phyloP scores from a whole-genome alignment of 2,888 invertebrate species.

The Augochlorella aurata region DNA sequence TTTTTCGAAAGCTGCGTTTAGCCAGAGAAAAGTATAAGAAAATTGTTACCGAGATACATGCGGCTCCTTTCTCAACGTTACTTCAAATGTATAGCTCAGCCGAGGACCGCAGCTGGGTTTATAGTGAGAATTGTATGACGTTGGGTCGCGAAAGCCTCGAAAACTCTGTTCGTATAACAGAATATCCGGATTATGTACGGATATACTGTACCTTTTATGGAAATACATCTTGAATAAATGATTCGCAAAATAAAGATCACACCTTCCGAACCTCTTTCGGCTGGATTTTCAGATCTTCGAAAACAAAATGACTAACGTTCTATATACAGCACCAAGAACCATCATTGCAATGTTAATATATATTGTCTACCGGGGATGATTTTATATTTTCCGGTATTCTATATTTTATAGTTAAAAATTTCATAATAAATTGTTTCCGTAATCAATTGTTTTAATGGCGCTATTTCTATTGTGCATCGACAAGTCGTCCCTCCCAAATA shows the following conservation, averaged over 20 bases:
- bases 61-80: background rate
- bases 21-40: background rate
- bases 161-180: background rate
- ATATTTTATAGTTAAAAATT: too few relatives aligned
- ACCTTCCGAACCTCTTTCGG: too few relatives aligned
- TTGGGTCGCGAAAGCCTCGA: background rate
- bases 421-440: too few relatives aligned
- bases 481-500: too few relatives aligned
- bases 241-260: background rate
- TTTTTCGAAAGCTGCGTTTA: background rate
- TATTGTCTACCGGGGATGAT: too few relatives aligned
- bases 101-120: background rate
- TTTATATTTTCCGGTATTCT: too few relatives aligned
- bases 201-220: background rate
- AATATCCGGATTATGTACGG: background rate
- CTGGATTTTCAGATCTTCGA: too few relatives aligned
- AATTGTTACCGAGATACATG: background rate
- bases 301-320: too few relatives aligned
- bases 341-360: too few relatives aligned
- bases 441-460: too few relatives aligned
- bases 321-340: too few relatives aligned
- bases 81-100: background rate
- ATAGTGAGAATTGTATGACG: background rate
- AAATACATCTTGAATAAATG: background rate
- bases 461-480: too few relatives aligned